A percentile compares a stretch with the other conserved stretches of the same genome.
Conservation (phyloP, 2,888 invertebrate genomes). For the Nomada ferruginata region DNA sequence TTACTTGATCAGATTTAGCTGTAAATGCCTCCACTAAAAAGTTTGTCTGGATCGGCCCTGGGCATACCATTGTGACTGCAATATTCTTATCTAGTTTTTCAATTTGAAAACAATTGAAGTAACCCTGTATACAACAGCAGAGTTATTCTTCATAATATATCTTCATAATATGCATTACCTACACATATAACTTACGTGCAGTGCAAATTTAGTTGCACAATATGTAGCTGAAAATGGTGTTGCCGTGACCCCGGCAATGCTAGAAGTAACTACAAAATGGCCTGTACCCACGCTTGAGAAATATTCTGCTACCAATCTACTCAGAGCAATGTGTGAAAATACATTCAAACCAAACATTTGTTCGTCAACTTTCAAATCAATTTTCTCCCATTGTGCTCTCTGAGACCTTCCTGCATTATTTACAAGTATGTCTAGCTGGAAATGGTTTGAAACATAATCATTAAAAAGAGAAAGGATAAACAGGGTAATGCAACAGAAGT, state of each 20-base stretch:
- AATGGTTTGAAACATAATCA: neutral
- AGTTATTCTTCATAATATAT: neutral
- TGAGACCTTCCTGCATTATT: constrained; percentile 94
- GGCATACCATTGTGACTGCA: constrained; percentile 89
- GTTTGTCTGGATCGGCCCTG: constrained; percentile 91
- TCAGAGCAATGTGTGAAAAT: constrained; percentile 89
- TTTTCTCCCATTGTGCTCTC: constrained; percentile 88
- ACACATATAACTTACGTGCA: constrained; percentile 86
- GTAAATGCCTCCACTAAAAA: constrained; percentile 90
- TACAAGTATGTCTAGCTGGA: constrained; percentile 89
- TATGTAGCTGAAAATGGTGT: constrained; percentile 89
- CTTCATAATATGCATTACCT: constrained; percentile 58
- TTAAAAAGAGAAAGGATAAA: too few relatives aligned
- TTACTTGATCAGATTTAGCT: constrained; percentile 86
- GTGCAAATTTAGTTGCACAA: constrained; percentile 90
- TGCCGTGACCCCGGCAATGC: constrained; percentile 89
- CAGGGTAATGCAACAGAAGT: neutral
- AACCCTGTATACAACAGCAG: constrained; percentile 86
- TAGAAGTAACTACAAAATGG: constrained; percentile 91
- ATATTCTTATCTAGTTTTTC: constrained; percentile 88
- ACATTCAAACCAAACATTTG: constrained; percentile 92
- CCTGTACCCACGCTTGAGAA: constrained; percentile 86
- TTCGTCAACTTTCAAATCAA: constrained; percentile 89
- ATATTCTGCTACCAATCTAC: constrained; percentile 88
- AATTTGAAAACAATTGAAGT: constrained; percentile 87